Conservation (phyloP, 2,113 vertebrate genomes). For the Pantherophis guttatus region DNA sequence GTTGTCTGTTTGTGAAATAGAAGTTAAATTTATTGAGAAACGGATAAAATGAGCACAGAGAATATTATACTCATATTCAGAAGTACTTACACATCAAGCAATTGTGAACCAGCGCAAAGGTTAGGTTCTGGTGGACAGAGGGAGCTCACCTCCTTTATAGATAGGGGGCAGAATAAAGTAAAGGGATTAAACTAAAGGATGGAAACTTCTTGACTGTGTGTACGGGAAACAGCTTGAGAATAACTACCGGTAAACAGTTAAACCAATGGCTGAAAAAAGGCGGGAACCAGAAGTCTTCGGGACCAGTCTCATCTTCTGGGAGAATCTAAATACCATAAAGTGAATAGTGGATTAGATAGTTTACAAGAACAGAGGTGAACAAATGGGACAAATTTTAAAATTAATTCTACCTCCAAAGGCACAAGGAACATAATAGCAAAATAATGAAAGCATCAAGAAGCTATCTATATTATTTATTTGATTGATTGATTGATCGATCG, state of each 20-base stretch:
- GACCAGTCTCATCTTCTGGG: neutral
- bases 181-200: neutral
- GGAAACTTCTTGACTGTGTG: neutral
- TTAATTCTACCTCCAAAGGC: neutral
- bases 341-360: neutral
- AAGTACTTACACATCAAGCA: neutral
- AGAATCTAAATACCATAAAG: neutral
- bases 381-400: neutral
- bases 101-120: no score
- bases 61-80: neutral
- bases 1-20: neutral
- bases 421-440: neutral
- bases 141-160: neutral
- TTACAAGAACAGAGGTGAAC: neutral
- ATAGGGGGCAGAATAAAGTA: neutral
- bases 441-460: neutral
- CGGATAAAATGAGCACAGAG: neutral
- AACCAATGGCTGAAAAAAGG: neutral
- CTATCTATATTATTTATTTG: neutral
- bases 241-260: neutral
- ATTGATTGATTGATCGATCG: neutral
- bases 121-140: neutral
- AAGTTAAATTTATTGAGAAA: neutral
- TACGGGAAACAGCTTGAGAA: neutral
- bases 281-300: neutral